Evolutionary conservation across 2,113 vertebrate species (phyloP).

Genomic region (Gallinago media): DNA sequence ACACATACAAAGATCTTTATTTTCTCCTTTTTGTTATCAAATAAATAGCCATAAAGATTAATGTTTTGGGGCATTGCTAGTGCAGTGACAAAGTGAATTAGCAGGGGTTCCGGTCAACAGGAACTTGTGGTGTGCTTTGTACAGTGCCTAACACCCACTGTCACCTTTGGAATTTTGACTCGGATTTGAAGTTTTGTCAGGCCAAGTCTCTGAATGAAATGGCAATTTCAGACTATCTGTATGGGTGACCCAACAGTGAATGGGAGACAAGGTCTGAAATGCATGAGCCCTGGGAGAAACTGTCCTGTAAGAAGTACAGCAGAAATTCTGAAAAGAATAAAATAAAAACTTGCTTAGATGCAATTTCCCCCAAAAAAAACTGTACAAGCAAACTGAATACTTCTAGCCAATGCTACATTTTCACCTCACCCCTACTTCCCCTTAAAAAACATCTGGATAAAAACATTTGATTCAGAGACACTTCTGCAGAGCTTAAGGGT

Average conservation of each 20-base stretch:
- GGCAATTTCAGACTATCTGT: neutral
- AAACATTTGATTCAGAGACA: neutral
- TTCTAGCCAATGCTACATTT: neutral
- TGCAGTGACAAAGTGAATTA: accelerated
- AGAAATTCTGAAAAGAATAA: neutral
- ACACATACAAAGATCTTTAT: neutral
- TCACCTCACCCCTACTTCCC: neutral
- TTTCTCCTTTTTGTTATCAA: neutral
- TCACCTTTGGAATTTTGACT: neutral
- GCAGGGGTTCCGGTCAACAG: neutral
- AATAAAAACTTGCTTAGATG: neutral
- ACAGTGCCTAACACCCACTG: neutral
- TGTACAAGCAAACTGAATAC: neutral
- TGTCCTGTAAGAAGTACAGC: accelerated
- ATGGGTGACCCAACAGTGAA: neutral
- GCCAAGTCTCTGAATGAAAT: neutral
- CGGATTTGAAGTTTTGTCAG: neutral
- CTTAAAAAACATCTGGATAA: neutral
- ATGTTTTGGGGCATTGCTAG: neutral
- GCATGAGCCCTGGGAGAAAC: neutral
- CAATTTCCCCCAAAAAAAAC: neutral
- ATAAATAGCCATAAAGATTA: neutral
- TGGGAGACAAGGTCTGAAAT: neutral
- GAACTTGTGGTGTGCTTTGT: neutral
- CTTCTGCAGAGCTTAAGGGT: neutral